These are phyloP conservation scores for Glareola pratincola DNA, from an alignment of 2,113 vertebrate genomes.

Conservation along the genomic window DNA sequence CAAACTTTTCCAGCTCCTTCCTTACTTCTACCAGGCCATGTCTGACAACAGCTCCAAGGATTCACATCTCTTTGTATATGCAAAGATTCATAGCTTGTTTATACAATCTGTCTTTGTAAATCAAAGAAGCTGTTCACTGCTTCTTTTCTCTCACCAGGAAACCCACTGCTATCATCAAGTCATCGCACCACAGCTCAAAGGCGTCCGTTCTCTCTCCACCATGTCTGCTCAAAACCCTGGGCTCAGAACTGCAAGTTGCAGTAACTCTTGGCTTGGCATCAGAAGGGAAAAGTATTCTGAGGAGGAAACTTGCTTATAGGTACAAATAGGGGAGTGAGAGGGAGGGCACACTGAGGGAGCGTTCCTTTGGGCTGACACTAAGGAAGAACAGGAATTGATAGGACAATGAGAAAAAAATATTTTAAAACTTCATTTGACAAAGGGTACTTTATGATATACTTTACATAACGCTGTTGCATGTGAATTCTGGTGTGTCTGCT, in stretches of 20 bases:
- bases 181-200: not conserved
- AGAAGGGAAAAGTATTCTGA: not conserved
- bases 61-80: not conserved
- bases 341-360: not conserved
- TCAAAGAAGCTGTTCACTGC: not conserved
- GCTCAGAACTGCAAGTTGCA: not conserved
- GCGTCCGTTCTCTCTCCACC: not conserved
- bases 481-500: not conserved
- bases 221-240: not conserved
- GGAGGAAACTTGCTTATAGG: not conserved
- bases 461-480: fast-evolving
- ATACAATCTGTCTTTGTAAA: not conserved
- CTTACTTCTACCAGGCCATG: not conserved
- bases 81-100: not conserved
- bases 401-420: not conserved
- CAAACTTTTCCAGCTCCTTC: not conserved
- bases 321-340: not conserved
- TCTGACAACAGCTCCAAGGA: not conserved
- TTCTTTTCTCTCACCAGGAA: not conserved
- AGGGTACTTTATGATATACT: not conserved
- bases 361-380: not conserved
- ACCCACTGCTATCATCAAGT: not conserved
- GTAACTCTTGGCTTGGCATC: not conserved
- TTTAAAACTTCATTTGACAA: not conserved
- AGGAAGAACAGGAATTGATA: not conserved